These are phyloP conservation scores for Caenorhabditis sp. DNA, from an alignment of 2,888 invertebrate genomes.

Conservation along the genomic window DNA sequence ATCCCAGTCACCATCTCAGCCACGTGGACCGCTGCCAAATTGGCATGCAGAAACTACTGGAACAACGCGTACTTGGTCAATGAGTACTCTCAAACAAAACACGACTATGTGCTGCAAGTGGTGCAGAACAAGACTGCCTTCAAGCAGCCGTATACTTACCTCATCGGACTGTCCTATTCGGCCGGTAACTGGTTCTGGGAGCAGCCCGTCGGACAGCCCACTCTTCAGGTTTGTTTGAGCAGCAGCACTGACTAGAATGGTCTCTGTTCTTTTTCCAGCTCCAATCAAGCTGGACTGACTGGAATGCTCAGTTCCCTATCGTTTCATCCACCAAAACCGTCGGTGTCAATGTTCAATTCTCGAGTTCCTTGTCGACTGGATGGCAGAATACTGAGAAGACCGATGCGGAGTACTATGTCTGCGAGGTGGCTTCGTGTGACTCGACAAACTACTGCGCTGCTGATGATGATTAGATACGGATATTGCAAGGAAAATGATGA, in stretches of 20 bases:
- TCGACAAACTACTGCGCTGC: conserved; percentile 32
- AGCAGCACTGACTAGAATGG: too few relatives aligned
- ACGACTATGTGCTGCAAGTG: conserved; percentile 18
- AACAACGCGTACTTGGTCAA: conserved; percentile 29
- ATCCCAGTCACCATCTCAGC: background rate
- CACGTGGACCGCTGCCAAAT: conserved; percentile 32
- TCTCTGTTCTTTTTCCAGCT: background rate
- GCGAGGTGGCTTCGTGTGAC: conserved; percentile 37
- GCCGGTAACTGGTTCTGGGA: conserved; percentile 29
- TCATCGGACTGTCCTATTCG: conserved; percentile 20
- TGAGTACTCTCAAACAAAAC: conserved; percentile 20
- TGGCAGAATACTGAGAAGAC: conserved; percentile 18
- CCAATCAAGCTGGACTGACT: conserved; percentile 27
- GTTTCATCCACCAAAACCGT: conserved; percentile 18
- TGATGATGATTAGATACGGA: conserved; percentile 2
- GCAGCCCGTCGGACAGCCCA: conserved; percentile 12
- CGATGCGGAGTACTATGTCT: conserved; percentile 28
- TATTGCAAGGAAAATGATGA: too few relatives aligned
- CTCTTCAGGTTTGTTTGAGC: background rate
- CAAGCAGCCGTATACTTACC: conserved; percentile 17
- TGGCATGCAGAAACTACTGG: conserved; percentile 22
- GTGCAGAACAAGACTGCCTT: conserved; percentile 16
- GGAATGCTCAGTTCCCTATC: conserved; percentile 23
- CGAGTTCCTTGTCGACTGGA: background rate
- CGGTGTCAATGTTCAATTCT: conserved; percentile 11